A percentile compares a stretch with the other conserved stretches of the same genome.
These are phyloP conservation scores for Calliphora vomitoria DNA, from an alignment of 2,888 invertebrate genomes.

Conservation along the genomic window DNA sequence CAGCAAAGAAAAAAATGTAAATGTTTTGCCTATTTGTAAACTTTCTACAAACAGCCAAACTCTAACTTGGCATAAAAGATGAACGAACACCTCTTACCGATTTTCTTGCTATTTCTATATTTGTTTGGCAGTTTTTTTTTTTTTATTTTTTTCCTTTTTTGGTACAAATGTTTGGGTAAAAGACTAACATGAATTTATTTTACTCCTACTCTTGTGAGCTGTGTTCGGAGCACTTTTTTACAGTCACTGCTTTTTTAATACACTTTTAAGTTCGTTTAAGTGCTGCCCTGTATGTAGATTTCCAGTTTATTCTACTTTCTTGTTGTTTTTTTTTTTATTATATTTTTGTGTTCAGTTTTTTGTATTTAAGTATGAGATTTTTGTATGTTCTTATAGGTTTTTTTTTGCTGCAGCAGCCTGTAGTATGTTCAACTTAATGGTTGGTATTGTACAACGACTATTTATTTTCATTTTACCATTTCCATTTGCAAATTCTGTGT, in stretches of 20 bases:
- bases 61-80: conserved; percentile 43
- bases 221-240: conserved; percentile 53
- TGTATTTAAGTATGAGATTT: conserved; percentile 74
- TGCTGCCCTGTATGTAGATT: conserved; percentile 72
- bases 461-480: conserved; percentile 73
- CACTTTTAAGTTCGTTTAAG: conserved; percentile 71
- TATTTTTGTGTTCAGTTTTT: conserved; percentile 60
- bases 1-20: conserved; percentile 54
- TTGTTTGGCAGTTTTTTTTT: no score
- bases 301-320: conserved; percentile 40
- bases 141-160: conserved; percentile 18
- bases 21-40: conserved; percentile 72
- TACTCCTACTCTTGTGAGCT: conserved; percentile 47
- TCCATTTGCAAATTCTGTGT: conserved; percentile 53
- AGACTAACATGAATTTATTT: conserved; percentile 71
- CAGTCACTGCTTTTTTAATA: conserved; percentile 71
- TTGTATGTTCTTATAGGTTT: conserved; percentile 77
- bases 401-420: conserved; percentile 41
- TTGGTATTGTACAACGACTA: conserved; percentile 70
- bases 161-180: conserved; percentile 56
- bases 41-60: conserved; percentile 20
- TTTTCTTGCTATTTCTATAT: no score
- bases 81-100: conserved; percentile 61
- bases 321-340: conserved; percentile 39
- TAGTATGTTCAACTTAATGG: conserved; percentile 66